Conservation (phyloP, 1,140 invertebrate genomes). For the Cherax quadricarinatus region DNA sequence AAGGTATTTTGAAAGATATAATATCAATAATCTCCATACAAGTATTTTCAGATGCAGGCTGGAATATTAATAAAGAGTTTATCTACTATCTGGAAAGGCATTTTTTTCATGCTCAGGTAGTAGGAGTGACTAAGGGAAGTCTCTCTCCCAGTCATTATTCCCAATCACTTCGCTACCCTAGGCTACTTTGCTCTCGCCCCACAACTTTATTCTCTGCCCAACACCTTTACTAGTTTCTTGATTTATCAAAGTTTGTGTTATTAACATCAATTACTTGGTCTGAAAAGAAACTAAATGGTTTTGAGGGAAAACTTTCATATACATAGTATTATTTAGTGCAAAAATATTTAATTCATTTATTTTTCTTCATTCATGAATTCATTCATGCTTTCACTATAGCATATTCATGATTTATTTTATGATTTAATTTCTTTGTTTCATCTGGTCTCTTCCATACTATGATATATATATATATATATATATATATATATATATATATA, state of each 20-base stretch:
- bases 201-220: background rate
- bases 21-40: too few relatives aligned
- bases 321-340: background rate
- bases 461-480: background rate
- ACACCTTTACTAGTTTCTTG: background rate
- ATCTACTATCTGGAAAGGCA: too few relatives aligned
- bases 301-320: too few relatives aligned
- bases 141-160: too few relatives aligned
- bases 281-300: background rate
- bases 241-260: background rate
- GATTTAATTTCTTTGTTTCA: conserved; percentile 10
- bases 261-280: conserved; percentile 28
- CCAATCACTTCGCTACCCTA: too few relatives aligned
- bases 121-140: too few relatives aligned
- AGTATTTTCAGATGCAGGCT: too few relatives aligned
- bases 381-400: background rate
- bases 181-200: too few relatives aligned
- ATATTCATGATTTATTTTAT: background rate
- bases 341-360: background rate
- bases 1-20: too few relatives aligned
- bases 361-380: background rate
- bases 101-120: too few relatives aligned
- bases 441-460: conserved; percentile 4
- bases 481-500: too few relatives aligned
- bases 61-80: too few relatives aligned